phyloP scores from a whole-genome alignment of 2,113 vertebrate species.

The Chaetodon trifascialis region DNA sequence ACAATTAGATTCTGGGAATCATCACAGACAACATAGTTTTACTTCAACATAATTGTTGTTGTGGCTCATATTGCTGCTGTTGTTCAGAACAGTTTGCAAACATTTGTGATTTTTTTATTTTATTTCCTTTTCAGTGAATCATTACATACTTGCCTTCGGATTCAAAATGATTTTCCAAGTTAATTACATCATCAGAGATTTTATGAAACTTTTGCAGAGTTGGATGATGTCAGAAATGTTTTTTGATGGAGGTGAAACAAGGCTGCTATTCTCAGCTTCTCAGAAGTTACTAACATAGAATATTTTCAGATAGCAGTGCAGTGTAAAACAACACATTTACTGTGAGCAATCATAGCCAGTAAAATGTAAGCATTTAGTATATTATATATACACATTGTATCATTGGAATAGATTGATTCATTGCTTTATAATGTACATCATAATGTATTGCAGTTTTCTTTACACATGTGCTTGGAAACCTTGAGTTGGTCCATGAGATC shows the following conservation, averaged over 20 bases:
- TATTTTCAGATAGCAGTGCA: not conserved
- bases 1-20: constrained; percentile 13
- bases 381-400: not conserved
- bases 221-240: not conserved
- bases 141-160: constrained; percentile 9
- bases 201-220: not conserved
- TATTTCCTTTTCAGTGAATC: not conserved
- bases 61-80: not conserved
- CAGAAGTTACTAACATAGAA: not conserved
- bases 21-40: constrained; percentile 25
- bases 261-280: not conserved
- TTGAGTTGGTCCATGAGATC: not conserved
- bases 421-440: not conserved
- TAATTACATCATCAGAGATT: not conserved
- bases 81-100: constrained; percentile 4
- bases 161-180: constrained; percentile 2
- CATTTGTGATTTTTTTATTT: constrained; percentile 3
- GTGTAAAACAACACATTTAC: not conserved
- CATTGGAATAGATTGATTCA: not conserved
- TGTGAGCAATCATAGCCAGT: not conserved
- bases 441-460: not conserved
- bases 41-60: constrained; percentile 10
- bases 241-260: not conserved
- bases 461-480: not conserved
- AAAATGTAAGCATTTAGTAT: not conserved